Conservation (phyloP, 23 tunicate genomes). For the Corella eumyota region DNA sequence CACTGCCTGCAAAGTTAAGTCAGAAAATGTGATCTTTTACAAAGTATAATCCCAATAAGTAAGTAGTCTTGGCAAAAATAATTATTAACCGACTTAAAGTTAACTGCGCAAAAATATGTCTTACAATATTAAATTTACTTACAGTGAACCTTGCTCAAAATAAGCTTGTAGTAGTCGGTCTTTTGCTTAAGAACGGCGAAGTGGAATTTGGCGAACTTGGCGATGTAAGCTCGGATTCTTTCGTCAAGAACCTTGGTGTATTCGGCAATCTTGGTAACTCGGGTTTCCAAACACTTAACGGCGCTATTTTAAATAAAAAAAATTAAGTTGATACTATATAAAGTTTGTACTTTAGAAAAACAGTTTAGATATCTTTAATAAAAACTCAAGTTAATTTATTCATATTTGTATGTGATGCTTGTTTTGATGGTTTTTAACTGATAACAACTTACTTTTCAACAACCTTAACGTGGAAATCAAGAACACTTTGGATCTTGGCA, state of each 20-base stretch:
- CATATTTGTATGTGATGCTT: too few species aligned
- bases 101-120: too few species aligned
- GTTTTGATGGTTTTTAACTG: too few species aligned
- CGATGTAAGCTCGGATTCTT: slow-evolving; percentile 22
- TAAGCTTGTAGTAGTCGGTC: slow-evolving; percentile 3
- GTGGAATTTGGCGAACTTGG: slow-evolving; percentile 14
- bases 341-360: too few species aligned
- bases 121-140: slow-evolving; percentile 6
- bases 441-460: slow-evolving; percentile 24
- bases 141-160: slow-evolving; percentile 22
- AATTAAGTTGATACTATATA: too few species aligned
- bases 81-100: too few species aligned
- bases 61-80: too few species aligned
- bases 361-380: too few species aligned
- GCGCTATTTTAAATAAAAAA: too few species aligned
- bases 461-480: slow-evolving; percentile 16
- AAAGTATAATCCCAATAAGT: too few species aligned
- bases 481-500: slow-evolving; percentile 11
- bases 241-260: slow-evolving; percentile 16
- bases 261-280: slow-evolving; percentile 34
- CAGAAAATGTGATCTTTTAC: neutral
- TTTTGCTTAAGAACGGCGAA: slow-evolving; percentile 13
- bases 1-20: neutral
- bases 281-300: slow-evolving; percentile 30
- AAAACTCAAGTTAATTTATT: too few species aligned